Evolutionary conservation across 2,888 invertebrate genomes (phyloP), one percentile per base, ranked within the genome.

Genomic region (Acanthacorydalis orientalis): DNA sequence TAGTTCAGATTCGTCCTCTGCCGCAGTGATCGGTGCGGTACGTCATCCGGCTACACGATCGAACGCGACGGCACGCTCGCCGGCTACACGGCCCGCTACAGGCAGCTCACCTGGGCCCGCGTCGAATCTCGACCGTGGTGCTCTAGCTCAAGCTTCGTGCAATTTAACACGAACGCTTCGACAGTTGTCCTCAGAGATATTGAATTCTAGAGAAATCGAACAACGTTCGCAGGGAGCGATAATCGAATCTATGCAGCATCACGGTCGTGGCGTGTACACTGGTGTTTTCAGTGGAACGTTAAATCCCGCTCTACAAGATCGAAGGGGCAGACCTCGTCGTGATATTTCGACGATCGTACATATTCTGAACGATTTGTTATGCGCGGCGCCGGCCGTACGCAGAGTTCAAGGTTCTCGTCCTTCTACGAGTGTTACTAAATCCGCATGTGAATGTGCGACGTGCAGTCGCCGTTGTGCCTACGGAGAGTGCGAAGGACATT

Each of bases 321-420:
- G 80, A 61, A 83, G 83, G 60, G 93, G 93, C 10, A 77, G 89
- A 56, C 93, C 93, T 44, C 87, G 91, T 62, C 78, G 92, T 52
- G 91, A 92, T 67, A 91, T 93, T 58, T 89, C 88, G 49, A 95
- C 93, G 42, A 92, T 95, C 53, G 90, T 93, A 55, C 93, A 95
- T 66, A 93, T 95, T 65, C 70, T 95, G 55, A 93, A 93, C 66
- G 95, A 93, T 68, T 74, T 93, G 57, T 70, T 93, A 52, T 90
- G 91, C 64, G 91, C 92, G 31, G 82, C 88, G 46, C 86, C 80
- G 4, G 79, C 80, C 1, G 68, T 44, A 14, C 14, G 35, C 7
- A 34, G 44, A 35, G 35, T 15, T 35, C 16, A 42, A 31, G 40
- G 64, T 63, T 55, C 52, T 64, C 48, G 57, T 63, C 46, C 59